Conservation (phyloP, 2,888 invertebrate genomes). For the Elysia crispata region DNA sequence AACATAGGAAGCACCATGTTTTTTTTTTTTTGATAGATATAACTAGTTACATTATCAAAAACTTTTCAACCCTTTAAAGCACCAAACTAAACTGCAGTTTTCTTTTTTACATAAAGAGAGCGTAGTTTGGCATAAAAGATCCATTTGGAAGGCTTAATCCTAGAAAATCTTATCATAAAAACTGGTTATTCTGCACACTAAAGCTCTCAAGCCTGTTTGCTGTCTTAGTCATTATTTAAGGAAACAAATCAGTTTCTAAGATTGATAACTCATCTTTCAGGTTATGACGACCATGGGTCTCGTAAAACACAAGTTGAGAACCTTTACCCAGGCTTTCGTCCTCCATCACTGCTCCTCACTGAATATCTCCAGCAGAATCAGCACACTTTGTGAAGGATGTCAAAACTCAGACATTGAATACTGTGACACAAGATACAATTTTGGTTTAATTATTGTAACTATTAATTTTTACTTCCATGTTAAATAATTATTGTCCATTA, state of each 20-base stretch:
- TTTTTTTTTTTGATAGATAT: no score
- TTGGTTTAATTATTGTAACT: background rate
- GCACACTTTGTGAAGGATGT: slow-evolving; percentile 34
- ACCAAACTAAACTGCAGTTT: no score
- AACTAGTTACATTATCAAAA: no score
- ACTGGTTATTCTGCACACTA: no score
- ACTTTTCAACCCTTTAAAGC: no score
- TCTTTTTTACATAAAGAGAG: no score
- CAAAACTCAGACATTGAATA: background rate
- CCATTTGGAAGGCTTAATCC: no score
- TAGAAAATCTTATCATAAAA: no score
- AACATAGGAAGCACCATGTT: no score
- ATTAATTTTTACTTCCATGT: background rate
- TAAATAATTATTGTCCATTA: background rate
- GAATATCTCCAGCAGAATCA: slow-evolving; percentile 58
- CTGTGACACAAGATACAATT: background rate
- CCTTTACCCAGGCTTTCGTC: slow-evolving; percentile 57
- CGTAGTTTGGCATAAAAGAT: no score
- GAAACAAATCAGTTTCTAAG: slow-evolving; percentile 67
- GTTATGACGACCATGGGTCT: slow-evolving; percentile 64
- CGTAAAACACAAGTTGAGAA: slow-evolving; percentile 72
- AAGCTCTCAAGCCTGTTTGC: no score
- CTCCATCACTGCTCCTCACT: slow-evolving; percentile 63
- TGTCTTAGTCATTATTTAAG: background rate
- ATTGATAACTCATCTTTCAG: slow-evolving; percentile 53